A percentile compares a stretch with the other conserved stretches of the same genome.
phyloP scores from a whole-genome alignment of 2,797 vertebrate species.

The Phalanger gymnotis region DNA sequence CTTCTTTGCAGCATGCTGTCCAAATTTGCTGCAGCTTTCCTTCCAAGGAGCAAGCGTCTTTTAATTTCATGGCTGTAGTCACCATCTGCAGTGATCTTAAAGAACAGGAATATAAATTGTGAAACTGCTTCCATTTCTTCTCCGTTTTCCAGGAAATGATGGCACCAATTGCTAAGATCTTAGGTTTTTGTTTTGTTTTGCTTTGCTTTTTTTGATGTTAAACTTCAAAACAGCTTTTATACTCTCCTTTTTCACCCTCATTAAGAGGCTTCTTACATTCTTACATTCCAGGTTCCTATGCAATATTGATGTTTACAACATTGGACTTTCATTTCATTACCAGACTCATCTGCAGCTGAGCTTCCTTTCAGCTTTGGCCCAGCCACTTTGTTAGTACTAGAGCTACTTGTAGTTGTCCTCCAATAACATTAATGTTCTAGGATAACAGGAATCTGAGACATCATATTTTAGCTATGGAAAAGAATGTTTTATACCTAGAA shows the following conservation, averaged over 20 bases:
- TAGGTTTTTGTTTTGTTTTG: not conserved
- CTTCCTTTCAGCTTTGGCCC: not conserved
- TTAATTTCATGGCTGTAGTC: not conserved
- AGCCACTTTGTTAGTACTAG: not conserved
- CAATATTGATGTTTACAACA: not conserved
- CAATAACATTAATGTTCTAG: not conserved
- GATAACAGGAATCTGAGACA: conserved; percentile 41
- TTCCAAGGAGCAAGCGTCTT: not conserved
- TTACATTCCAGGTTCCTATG: not conserved
- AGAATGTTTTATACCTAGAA: conserved; percentile 5
- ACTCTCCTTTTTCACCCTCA: not conserved
- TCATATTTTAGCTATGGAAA: conserved; percentile 37
- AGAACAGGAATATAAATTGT: not conserved
- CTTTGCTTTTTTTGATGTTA: not conserved
- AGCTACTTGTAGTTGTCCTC: not conserved
- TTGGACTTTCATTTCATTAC: not conserved
- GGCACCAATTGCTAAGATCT: not conserved
- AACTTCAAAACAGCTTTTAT: not conserved
- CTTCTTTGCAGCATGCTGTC: not conserved
- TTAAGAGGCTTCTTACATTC: not conserved
- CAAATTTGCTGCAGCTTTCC: not conserved
- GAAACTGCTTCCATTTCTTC: not conserved
- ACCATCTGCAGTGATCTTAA: not conserved
- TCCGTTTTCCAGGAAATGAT: not conserved
- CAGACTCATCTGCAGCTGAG: not conserved